phyloP scores from a whole-genome alignment of 30 jellyfish, hydroid and myxozoan species.

The Hydractinia symbiolongicarpus region DNA sequence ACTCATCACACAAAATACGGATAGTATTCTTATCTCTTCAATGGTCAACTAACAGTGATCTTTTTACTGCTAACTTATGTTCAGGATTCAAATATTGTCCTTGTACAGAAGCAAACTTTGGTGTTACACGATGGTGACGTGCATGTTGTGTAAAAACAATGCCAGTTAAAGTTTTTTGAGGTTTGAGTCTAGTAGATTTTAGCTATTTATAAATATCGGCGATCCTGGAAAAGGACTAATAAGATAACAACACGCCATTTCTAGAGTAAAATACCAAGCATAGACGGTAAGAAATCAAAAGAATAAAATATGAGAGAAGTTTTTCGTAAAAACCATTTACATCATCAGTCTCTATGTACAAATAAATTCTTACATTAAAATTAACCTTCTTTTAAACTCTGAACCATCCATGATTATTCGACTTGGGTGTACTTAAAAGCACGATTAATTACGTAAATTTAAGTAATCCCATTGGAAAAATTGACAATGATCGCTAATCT shows the following conservation, averaged over 20 bases:
- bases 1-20: slow-evolving; percentile 4
- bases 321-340: too few relatives aligned
- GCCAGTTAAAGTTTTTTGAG: background rate
- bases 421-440: too few relatives aligned
- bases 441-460: too few relatives aligned
- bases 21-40: background rate
- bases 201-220: slow-evolving; percentile 10
- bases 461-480: too few relatives aligned
- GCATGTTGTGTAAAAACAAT: slow-evolving; percentile 3
- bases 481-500: too few relatives aligned
- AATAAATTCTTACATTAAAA: too few relatives aligned
- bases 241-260: background rate
- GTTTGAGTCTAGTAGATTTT: slow-evolving; percentile 4
- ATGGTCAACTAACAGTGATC: slow-evolving; percentile 1
- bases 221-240: slow-evolving; percentile 15
- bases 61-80: background rate
- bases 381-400: too few relatives aligned
- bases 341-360: too few relatives aligned
- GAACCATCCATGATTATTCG: too few relatives aligned
- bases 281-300: too few relatives aligned
- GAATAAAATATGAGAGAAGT: too few relatives aligned
- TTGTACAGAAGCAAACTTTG: background rate
- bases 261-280: too few relatives aligned
- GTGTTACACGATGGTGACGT: slow-evolving; percentile 8
- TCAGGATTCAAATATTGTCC: slow-evolving; percentile 9